Percentiles rank a stretch among this genome's conserved stretches.
Conservation (phyloP, 2,888 invertebrate species). For the Amphipoea lucens region DNA sequence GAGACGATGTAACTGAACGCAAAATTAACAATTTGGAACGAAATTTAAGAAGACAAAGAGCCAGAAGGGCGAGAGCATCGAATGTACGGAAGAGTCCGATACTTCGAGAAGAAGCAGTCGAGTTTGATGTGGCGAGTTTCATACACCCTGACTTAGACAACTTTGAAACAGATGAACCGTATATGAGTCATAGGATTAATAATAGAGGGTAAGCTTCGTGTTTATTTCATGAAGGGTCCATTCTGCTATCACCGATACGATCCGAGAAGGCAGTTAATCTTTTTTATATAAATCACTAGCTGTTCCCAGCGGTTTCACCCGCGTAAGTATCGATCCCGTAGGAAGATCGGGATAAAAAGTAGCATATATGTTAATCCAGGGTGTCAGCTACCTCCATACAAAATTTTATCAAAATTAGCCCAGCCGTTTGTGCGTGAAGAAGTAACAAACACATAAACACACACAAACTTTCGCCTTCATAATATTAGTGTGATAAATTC, state of each 20-base stretch:
- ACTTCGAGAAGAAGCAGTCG: slow-evolving; percentile 58
- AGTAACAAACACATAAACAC: too few species aligned
- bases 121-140: slow-evolving; percentile 79
- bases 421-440: too few species aligned
- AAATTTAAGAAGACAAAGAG: slow-evolving; percentile 38
- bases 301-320: too few species aligned
- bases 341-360: too few species aligned
- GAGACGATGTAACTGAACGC: slow-evolving; percentile 40
- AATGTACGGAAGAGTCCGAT: slow-evolving; percentile 26
- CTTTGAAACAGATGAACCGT: slow-evolving; percentile 56
- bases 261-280: neutral
- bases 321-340: too few species aligned
- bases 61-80: slow-evolving; percentile 19
- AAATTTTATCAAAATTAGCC: too few species aligned
- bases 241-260: neutral
- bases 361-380: too few species aligned
- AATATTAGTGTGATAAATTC: too few species aligned
- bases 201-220: slow-evolving; percentile 54
- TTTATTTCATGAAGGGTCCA: too few species aligned
- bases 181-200: slow-evolving; percentile 50
- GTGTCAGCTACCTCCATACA: too few species aligned
- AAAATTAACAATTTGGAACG: slow-evolving; percentile 28
- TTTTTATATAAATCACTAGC: too few species aligned
- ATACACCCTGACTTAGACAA: slow-evolving; percentile 72
- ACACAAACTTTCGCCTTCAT: too few species aligned